Percentiles rank a stretch among this genome's conserved stretches.
These are phyloP conservation scores for Triplophysa tibetana DNA, from an alignment of 2,113 vertebrate genomes.

Conservation along the genomic window DNA sequence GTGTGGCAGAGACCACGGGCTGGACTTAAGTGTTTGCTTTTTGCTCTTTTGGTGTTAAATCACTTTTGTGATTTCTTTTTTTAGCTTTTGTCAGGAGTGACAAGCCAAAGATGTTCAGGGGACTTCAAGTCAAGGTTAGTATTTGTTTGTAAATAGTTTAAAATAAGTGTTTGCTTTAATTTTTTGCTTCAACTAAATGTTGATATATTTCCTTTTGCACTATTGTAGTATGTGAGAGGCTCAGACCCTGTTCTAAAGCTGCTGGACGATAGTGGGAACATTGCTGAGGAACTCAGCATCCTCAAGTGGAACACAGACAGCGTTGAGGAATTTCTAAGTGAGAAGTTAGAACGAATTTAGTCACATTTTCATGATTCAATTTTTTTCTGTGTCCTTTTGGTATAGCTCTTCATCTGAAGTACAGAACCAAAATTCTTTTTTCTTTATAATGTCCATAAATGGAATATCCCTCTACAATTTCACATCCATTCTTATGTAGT, in stretches of 20 bases:
- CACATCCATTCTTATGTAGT: not conserved
- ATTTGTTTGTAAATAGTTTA: not conserved
- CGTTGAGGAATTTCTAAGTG: slow-evolving; percentile 96
- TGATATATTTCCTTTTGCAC: not conserved
- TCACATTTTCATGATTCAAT: not conserved
- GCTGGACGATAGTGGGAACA: slow-evolving; percentile 96
- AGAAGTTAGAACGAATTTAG: slow-evolving; percentile 92
- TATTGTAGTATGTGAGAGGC: slow-evolving; percentile 89
- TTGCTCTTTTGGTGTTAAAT: slow-evolving; percentile 5
- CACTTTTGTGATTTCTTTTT: slow-evolving; percentile 51
- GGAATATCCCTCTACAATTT: not conserved
- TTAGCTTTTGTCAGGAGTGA: slow-evolving; percentile 97
- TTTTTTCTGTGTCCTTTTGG: not conserved
- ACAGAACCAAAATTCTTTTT: not conserved
- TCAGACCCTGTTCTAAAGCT: slow-evolving; percentile 98
- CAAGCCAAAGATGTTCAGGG: slow-evolving; percentile 97
- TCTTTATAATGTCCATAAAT: not conserved
- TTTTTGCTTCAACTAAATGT: not conserved
- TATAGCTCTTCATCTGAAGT: not conserved
- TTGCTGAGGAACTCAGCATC: slow-evolving; percentile 98
- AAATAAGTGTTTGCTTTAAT: not conserved
- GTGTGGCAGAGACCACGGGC: slow-evolving; percentile 1
- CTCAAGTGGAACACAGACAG: slow-evolving; percentile 99
- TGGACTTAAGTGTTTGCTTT: not conserved
- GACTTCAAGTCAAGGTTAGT: slow-evolving; percentile 96